Percentiles rank a stretch among this genome's conserved stretches.
Conservation (phyloP, 2,797 vertebrate species). For the Coluber constrictor region DNA sequence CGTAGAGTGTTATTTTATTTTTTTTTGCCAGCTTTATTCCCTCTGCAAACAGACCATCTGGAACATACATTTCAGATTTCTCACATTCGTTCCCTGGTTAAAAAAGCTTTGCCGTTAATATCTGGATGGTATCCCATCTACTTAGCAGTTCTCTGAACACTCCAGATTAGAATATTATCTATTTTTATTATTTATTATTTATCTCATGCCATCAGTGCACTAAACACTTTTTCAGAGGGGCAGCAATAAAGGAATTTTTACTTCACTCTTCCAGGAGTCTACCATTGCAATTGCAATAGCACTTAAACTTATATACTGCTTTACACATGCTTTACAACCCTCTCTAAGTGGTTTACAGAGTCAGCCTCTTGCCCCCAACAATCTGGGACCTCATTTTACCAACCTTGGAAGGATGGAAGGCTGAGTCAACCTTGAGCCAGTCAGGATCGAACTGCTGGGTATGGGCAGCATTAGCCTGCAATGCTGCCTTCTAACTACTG, state of each 20-base stretch:
- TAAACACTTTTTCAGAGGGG: not conserved
- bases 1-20: not conserved
- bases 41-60: conserved; percentile 63
- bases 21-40: conserved; percentile 52
- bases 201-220: not conserved
- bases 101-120: conserved; percentile 62
- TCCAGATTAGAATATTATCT: conserved; percentile 43
- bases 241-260: not conserved
- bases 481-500: no score
- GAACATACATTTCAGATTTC: conserved; percentile 58
- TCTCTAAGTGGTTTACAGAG: no score
- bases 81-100: conserved; percentile 60
- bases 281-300: no score
- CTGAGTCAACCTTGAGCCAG: no score
- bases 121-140: conserved; percentile 52
- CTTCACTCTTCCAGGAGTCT: not conserved
- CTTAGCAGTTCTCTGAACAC: conserved; percentile 55
- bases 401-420: no score
- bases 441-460: no score
- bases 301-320: no score
- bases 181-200: conserved; percentile 7
- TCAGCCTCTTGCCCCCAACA: no score
- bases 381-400: no score
- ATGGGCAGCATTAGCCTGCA: no score
- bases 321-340: no score